Evolutionary conservation across 2,113 vertebrate genomes (phyloP).

Genomic region (Verasper variegatus): DNA sequence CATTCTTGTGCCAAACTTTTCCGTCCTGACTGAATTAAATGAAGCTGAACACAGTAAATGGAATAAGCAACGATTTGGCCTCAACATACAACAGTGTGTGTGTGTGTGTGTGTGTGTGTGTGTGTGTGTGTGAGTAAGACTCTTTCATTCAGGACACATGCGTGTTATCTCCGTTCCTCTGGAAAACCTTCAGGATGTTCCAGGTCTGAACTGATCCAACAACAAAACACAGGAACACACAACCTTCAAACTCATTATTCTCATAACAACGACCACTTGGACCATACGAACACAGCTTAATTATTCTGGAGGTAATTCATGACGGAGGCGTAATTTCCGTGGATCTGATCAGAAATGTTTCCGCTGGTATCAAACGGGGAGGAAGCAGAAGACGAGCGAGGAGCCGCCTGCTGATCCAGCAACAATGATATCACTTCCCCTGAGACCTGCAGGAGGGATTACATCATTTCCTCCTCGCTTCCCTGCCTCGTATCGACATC

Average conservation of each 20-base stretch:
- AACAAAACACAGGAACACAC: background rate
- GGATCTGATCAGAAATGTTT: background rate
- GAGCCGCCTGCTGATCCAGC: conserved; percentile 53
- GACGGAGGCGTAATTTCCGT: too few relatives aligned
- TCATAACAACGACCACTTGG: too few relatives aligned
- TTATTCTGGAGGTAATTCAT: background rate
- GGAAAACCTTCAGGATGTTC: background rate
- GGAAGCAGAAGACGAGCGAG: conserved; percentile 37
- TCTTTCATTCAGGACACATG: background rate
- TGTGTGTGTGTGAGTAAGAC: background rate
- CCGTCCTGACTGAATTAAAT: too few relatives aligned
- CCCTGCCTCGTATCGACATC: conserved; percentile 54
- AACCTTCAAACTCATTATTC: background rate
- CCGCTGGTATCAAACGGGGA: conserved; percentile 19
- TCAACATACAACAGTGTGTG: background rate
- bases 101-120: conserved; percentile 17
- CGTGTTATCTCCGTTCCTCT: background rate
- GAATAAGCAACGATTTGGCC: background rate
- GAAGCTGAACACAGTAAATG: background rate
- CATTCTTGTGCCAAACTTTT: background rate
- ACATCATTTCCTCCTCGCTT: conserved; percentile 68
- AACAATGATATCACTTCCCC: conserved; percentile 75
- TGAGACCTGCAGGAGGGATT: conserved; percentile 53
- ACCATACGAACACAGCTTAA: too few relatives aligned
- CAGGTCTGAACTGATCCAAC: background rate